phyloP scores from a whole-genome alignment of 2,888 invertebrate species.

The Brachypalpus laphriformis region DNA sequence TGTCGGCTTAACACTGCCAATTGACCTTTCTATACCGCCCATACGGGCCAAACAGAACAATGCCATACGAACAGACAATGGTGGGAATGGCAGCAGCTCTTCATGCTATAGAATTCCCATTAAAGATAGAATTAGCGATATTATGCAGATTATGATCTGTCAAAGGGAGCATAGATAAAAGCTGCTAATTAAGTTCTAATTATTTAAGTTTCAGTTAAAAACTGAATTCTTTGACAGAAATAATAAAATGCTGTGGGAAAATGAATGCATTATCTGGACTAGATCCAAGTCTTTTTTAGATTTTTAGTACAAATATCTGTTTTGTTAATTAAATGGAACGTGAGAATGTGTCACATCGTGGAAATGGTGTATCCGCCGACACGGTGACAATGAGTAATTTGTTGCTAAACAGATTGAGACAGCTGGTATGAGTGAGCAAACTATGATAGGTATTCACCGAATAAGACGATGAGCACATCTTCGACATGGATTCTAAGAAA shows the following conservation, averaged over 20 bases:
- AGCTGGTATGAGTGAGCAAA: no score
- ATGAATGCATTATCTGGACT: background rate
- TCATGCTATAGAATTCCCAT: background rate
- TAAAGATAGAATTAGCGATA: conserved; percentile 13
- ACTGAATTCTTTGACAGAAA: background rate
- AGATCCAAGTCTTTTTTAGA: background rate
- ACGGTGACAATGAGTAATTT: background rate
- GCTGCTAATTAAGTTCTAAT: conserved; percentile 45
- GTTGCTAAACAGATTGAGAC: background rate
- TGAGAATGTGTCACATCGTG: background rate
- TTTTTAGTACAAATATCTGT: background rate
- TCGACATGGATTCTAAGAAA: no score
- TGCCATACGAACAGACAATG: background rate
- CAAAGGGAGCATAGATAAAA: conserved; percentile 39
- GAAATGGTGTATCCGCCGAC: background rate
- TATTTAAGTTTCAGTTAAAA: background rate
- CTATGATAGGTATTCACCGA: no score
- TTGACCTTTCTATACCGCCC: background rate
- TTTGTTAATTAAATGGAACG: background rate
- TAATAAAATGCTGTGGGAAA: background rate
- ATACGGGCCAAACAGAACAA: background rate
- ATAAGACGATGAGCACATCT: no score
- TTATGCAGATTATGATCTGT: conserved; percentile 41
- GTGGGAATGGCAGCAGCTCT: background rate
- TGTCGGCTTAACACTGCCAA: background rate